Percentiles rank a stretch among this genome's conserved stretches.
Evolutionary conservation across 92 coral and sea anemone species (phyloP).

Genomic region (Bergia sp.): DNA sequence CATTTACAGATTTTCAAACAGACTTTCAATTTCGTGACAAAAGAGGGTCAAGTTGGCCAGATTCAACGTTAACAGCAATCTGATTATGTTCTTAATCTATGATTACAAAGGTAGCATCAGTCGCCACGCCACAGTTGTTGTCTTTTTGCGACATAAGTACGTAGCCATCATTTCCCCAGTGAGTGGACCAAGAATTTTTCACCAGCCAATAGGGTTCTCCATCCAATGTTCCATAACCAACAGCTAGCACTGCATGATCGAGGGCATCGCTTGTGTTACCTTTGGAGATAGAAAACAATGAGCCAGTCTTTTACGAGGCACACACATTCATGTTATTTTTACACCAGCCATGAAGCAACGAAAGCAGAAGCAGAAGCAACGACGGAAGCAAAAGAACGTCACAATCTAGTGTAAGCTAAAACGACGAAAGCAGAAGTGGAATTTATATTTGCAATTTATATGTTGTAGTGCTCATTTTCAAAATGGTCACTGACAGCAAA

Average conservation of each 20-base stretch:
- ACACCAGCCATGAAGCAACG: background rate
- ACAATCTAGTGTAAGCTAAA: too few species aligned
- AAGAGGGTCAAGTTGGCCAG: background rate
- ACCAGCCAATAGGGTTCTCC: slow-evolving; percentile 91
- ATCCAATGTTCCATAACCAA: slow-evolving; percentile 90
- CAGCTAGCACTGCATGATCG: slow-evolving; percentile 97
- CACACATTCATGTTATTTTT: background rate
- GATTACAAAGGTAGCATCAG: slow-evolving; percentile 92
- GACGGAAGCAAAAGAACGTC: too few species aligned
- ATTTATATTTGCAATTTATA: background rate
- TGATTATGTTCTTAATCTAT: slow-evolving; percentile 50
- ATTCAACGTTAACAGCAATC: background rate
- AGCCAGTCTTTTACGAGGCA: background rate
- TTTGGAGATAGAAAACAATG: background rate
- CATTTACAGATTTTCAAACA: too few species aligned
- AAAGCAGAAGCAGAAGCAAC: too few species aligned
- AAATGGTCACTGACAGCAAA: too few species aligned
- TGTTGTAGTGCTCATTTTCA: too few species aligned
- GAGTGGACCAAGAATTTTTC: slow-evolving; percentile 99
- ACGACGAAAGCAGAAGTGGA: too few species aligned
- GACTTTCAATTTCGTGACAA: too few species aligned
- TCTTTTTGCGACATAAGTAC: slow-evolving; percentile 95
- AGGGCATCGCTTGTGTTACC: slow-evolving; percentile 86
- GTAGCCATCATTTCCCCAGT: slow-evolving; percentile 98
- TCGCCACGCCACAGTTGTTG: slow-evolving; percentile 97